These are phyloP conservation scores for Falcunculus frontatus DNA, from an alignment of 2,113 vertebrate genomes.

Conservation along the genomic window DNA sequence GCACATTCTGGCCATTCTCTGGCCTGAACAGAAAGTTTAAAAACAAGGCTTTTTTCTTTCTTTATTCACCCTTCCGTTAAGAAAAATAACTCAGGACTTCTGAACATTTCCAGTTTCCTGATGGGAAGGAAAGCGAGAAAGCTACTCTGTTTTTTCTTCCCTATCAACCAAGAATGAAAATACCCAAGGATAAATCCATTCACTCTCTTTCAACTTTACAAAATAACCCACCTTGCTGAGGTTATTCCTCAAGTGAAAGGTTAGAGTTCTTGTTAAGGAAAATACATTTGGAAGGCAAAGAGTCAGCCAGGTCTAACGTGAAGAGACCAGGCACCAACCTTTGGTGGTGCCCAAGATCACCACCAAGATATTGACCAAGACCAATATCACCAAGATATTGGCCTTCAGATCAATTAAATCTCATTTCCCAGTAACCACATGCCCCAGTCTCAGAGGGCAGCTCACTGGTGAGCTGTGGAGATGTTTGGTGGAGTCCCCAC, in stretches of 20 bases:
- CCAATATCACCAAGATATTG: too few species aligned
- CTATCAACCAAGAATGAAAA: background rate
- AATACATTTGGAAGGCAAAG: background rate
- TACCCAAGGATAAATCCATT: background rate
- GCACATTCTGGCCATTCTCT: background rate
- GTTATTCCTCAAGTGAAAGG: background rate
- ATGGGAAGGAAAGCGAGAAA: background rate
- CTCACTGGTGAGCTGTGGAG: background rate
- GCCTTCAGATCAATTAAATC: background rate
- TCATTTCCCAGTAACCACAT: background rate
- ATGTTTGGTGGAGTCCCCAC: background rate
- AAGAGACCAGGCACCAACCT: background rate
- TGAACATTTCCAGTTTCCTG: background rate
- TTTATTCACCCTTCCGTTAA: background rate
- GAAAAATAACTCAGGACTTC: background rate
- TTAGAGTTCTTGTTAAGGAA: background rate
- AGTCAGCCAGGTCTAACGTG: background rate
- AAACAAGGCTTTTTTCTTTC: rapidly evolving
- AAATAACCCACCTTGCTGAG: background rate
- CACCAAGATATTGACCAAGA: too few species aligned
- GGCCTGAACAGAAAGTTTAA: background rate
- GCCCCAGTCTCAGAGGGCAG: background rate
- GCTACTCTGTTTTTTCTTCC: background rate
- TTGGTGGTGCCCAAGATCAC: too few species aligned
- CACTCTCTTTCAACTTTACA: background rate